These are phyloP conservation scores for Nibea albiflora DNA, from an alignment of 2,113 vertebrate genomes.

Conservation along the genomic window DNA sequence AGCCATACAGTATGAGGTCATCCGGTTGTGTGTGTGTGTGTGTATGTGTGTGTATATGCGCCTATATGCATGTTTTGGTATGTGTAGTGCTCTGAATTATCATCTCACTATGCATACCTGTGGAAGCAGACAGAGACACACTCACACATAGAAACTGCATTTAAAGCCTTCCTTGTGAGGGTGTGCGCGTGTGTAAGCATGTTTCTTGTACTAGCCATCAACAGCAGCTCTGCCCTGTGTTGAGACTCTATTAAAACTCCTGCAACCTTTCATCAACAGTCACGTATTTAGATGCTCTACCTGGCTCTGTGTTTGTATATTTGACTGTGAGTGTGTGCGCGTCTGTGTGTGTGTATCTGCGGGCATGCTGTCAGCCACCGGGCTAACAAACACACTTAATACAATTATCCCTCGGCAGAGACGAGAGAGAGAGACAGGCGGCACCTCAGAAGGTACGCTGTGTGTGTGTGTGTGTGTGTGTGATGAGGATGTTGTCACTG, in stretches of 20 bases:
- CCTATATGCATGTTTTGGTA: slow-evolving; percentile 4
- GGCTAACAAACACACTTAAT: slow-evolving; percentile 76
- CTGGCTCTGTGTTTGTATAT: slow-evolving; percentile 35
- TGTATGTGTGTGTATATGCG: not conserved
- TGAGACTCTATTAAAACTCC: slow-evolving; percentile 63
- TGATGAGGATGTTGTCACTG: slow-evolving; percentile 72
- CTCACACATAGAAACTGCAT: slow-evolving; percentile 7
- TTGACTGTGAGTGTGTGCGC: not conserved
- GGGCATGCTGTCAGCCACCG: slow-evolving; percentile 54
- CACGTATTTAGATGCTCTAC: slow-evolving; percentile 38
- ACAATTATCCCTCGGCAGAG: slow-evolving; percentile 73
- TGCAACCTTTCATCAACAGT: slow-evolving; percentile 56
- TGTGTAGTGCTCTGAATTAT: slow-evolving; percentile 18
- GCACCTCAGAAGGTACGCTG: slow-evolving; percentile 63
- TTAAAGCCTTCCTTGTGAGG: slow-evolving; percentile 1
- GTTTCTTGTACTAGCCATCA: slow-evolving; percentile 57
- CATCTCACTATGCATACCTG: slow-evolving; percentile 34
- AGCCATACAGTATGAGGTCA: slow-evolving; percentile 76
- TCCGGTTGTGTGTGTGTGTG: slow-evolving; percentile 28
- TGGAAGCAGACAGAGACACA: not conserved
- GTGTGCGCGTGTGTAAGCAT: not conserved
- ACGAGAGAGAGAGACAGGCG: slow-evolving; percentile 64
- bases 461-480: slow-evolving; percentile 42
- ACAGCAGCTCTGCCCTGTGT: slow-evolving; percentile 61
- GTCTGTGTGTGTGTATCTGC: slow-evolving; percentile 3